phyloP scores from a whole-genome alignment of 2,797 vertebrate genomes.

The Acanthiza pusilla region DNA sequence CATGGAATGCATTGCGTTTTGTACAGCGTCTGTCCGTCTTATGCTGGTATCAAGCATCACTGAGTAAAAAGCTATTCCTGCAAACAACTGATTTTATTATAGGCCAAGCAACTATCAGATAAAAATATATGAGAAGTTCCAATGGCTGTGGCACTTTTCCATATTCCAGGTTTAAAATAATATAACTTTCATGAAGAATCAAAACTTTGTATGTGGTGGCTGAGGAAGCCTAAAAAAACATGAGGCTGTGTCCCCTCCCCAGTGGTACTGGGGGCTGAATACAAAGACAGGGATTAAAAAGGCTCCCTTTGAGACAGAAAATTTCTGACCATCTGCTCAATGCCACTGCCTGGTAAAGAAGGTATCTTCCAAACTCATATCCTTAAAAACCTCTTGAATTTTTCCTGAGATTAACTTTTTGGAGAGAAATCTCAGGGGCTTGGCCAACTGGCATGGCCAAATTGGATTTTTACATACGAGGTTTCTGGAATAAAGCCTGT shows the following conservation, averaged over 20 bases:
- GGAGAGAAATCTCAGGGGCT: background rate
- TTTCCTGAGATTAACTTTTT: background rate
- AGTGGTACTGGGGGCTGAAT: fast-evolving
- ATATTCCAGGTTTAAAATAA: background rate
- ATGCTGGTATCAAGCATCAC: fast-evolving
- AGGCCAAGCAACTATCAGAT: background rate
- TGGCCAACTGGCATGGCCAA: background rate
- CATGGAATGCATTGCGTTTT: background rate
- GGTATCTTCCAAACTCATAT: background rate
- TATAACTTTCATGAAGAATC: background rate
- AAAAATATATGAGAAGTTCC: background rate
- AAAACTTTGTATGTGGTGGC: background rate
- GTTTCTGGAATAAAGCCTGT: background rate
- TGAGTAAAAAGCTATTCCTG: background rate
- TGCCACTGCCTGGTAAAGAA: background rate
- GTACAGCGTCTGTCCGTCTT: background rate
- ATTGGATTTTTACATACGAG: background rate
- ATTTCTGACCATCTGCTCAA: background rate
- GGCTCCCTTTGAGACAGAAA: background rate
- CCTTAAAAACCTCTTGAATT: background rate
- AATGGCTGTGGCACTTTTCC: background rate
- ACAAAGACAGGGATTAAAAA: background rate
- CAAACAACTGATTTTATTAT: background rate
- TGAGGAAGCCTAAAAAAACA: background rate
- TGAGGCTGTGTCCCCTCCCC: background rate